Conservation (phyloP, 2,888 invertebrate genomes). For the Nemapogon koenigi region DNA sequence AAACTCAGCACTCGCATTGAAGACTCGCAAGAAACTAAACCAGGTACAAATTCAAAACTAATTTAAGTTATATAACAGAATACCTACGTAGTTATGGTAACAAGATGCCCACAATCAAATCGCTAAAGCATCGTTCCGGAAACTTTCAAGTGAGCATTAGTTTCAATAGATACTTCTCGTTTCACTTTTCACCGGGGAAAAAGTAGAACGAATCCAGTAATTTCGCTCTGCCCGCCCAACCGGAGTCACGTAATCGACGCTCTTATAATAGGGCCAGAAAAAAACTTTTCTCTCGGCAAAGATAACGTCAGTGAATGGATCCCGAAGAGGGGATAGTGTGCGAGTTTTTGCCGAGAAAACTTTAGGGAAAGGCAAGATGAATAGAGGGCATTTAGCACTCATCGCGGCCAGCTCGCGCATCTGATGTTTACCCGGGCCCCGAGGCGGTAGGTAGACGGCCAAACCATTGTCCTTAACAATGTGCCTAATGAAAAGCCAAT, state of each 20-base stretch:
- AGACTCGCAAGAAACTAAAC: too few relatives aligned
- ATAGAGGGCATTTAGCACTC: constrained; percentile 20
- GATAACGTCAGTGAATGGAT: constrained; percentile 22
- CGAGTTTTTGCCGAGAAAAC: constrained; percentile 26
- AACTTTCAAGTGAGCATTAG: too few relatives aligned
- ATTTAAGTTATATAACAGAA: too few relatives aligned
- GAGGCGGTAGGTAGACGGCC: neutral
- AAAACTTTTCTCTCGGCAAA: constrained; percentile 23
- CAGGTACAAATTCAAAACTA: too few relatives aligned
- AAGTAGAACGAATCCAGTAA: neutral
- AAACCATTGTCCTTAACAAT: constrained; percentile 4
- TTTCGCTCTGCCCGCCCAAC: constrained; percentile 6
- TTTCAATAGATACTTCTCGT: too few relatives aligned
- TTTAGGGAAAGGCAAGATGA: constrained; percentile 24
- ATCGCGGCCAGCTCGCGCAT: neutral
- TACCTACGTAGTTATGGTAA: too few relatives aligned
- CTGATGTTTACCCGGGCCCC: constrained; percentile 4
- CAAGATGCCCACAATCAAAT: too few relatives aligned
- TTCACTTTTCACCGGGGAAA: too few relatives aligned
- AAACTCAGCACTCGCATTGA: too few relatives aligned
- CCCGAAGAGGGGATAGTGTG: constrained; percentile 11
- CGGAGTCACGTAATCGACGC: constrained; percentile 21
- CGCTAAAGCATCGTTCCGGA: too few relatives aligned
- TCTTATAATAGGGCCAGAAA: constrained; percentile 27
- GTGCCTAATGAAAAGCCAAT: neutral